A percentile compares a stretch with the other conserved stretches of the same genome.
phyloP scores from a whole-genome alignment of 1,140 invertebrate genomes.

The Saxidomus purpurata region DNA sequence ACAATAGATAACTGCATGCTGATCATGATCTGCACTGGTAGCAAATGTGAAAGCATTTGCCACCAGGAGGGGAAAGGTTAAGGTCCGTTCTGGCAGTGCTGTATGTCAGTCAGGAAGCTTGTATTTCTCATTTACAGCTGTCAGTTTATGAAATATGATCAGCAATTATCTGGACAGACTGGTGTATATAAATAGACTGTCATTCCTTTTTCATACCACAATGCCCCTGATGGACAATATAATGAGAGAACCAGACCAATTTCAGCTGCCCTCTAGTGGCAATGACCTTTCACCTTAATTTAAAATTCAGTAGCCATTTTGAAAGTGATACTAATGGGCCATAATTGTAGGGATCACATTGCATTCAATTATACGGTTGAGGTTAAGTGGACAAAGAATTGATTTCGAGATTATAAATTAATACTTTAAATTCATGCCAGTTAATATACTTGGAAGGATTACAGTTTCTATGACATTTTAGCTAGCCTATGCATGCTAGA shows the following conservation, averaged over 20 bases:
- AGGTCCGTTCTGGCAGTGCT: too few species aligned
- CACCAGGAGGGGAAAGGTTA: too few species aligned
- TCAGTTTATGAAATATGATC: constrained; percentile 22
- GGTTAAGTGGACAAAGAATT: constrained; percentile 3
- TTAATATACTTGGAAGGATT: too few species aligned
- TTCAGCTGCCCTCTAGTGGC: neutral
- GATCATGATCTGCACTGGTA: too few species aligned
- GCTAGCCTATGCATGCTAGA: too few species aligned
- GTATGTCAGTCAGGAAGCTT: too few species aligned
- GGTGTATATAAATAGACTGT: constrained; percentile 1
- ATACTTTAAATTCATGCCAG: too few species aligned
- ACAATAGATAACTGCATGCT: too few species aligned
- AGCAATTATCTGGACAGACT: neutral
- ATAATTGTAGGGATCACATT: constrained; percentile 13
- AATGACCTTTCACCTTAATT: constrained; percentile 24
- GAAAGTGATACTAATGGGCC: constrained; percentile 32
- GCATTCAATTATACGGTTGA: neutral
- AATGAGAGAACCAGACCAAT: constrained; percentile 3
- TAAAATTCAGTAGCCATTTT: constrained; percentile 9
- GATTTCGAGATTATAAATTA: too few species aligned
- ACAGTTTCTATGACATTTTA: too few species aligned
- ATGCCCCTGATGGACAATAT: neutral
- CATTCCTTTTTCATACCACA: constrained; percentile 3
- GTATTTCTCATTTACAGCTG: neutral
- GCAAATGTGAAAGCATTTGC: too few species aligned